Evolutionary conservation across 64 coral and sea anemone genomes (phyloP).

Genomic region (Porites lutea): DNA sequence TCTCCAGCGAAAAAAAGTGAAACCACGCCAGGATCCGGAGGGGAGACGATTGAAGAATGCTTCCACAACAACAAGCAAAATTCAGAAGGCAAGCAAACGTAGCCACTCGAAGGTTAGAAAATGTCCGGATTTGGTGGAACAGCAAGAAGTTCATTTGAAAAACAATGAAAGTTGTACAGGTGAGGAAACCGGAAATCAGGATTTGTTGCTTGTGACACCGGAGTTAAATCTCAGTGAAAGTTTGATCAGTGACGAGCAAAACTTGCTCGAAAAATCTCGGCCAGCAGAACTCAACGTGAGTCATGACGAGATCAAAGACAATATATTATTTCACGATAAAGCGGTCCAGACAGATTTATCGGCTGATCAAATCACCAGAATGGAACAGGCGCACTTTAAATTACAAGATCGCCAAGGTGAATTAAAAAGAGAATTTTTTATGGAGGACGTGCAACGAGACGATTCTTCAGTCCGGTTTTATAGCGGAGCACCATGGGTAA

Average conservation of each 20-base stretch:
- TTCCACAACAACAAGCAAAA: conserved; percentile 21
- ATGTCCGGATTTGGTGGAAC: background rate
- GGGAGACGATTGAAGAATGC: conserved; percentile 3
- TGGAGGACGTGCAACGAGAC: conserved; percentile 22
- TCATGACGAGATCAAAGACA: background rate
- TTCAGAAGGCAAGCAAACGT: conserved; percentile 36
- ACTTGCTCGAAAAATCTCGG: background rate
- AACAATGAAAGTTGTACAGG: background rate
- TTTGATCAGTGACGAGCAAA: background rate
- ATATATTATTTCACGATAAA: conserved; percentile 20
- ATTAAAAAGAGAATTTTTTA: conserved; percentile 25
- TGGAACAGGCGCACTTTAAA: conserved; percentile 14
- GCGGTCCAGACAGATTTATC: conserved; percentile 10
- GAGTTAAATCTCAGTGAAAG: conserved; percentile 4
- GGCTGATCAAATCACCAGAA: background rate
- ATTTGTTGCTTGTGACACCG: background rate
- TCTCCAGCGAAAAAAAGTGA: conserved; percentile 5
- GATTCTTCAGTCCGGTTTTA: conserved; percentile 30
- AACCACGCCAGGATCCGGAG: conserved; percentile 22
- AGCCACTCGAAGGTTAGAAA: conserved; percentile 25
- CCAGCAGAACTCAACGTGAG: background rate
- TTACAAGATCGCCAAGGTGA: background rate
- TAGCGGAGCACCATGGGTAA: no score
- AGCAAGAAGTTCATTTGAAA: background rate
- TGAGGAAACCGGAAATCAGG: background rate